A percentile compares a stretch with the other conserved stretches of the same genome.
phyloP scores from a whole-genome alignment of 2,888 invertebrate species.

The Macrosoma leucophasiata region DNA sequence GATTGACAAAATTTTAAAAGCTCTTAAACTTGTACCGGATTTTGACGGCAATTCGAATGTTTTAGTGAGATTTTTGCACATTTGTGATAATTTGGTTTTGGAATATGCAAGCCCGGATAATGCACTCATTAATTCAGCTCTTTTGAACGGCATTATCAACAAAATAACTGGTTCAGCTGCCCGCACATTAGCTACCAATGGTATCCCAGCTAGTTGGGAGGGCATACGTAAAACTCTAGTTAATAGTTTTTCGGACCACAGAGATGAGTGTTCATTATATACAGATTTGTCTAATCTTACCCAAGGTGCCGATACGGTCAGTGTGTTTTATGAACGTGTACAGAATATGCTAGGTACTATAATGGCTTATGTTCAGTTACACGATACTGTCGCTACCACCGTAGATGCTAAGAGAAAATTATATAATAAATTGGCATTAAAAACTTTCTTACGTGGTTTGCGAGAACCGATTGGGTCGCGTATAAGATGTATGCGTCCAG shows the following conservation, averaged over 20 bases:
- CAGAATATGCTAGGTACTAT: slow-evolving; percentile 16
- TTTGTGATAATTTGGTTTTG: slow-evolving; percentile 25
- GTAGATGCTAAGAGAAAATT: slow-evolving; percentile 4
- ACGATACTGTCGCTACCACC: background rate
- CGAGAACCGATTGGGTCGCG: slow-evolving; percentile 5
- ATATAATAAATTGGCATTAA: slow-evolving; percentile 2
- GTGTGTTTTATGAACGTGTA: slow-evolving; percentile 3
- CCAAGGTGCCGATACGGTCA: too few species aligned
- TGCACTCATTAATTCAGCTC: slow-evolving; percentile 12
- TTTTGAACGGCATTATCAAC: slow-evolving; percentile 24
- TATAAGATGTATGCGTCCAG: slow-evolving; percentile 4
- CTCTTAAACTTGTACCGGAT: slow-evolving; percentile 53
- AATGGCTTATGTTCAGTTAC: slow-evolving; percentile 13
- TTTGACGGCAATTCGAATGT: slow-evolving; percentile 54
- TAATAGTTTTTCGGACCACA: slow-evolving; percentile 29
- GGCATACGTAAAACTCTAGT: slow-evolving; percentile 23
- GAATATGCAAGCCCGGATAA: slow-evolving; percentile 6
- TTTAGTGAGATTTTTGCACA: slow-evolving; percentile 21
- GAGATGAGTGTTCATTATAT: slow-evolving; percentile 28
- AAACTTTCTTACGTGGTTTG: background rate
- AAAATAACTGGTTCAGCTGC: slow-evolving; percentile 24
- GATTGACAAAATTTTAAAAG: slow-evolving; percentile 10
- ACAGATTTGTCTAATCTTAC: too few species aligned
- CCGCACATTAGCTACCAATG: slow-evolving; percentile 19
- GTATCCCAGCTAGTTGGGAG: slow-evolving; percentile 20